Base-by-base conservation (phyloP, 2,888 invertebrate genomes). In the Gasteruption jaculator region DNA sequence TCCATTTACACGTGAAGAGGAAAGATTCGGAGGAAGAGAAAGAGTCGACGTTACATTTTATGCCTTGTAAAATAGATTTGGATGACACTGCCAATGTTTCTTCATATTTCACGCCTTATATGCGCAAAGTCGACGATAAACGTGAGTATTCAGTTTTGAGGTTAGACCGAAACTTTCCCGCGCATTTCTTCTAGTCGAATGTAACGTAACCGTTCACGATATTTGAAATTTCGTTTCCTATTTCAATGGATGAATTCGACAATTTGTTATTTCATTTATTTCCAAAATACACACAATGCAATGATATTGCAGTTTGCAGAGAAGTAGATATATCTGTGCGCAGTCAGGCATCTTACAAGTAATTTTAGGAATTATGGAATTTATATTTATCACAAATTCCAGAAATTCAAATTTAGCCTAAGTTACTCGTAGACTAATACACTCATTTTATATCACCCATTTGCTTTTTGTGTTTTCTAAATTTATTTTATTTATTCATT, bases 61-160 rank as follows among this genome's bases (percentile, higher is more conserved):
- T 89, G 46, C 88, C 88, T 0, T 86, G 84, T 47, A 81, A 79
- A 71, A 80, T 89, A 16, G 74, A 82, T 42, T 79, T 78, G 0
- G 80, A 88, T 53, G 83, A 82, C 4, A 71, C 76, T 10, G 83
- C 86, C 0, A 80, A 83, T 46, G 82, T 87, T 1, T 73, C 79
- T 0, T 73, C 78, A 47, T 86, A 80, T 68, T 88, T 88, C 56
- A 77, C 80, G 45, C 77, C 80, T 0, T 82, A 79, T 48, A 73
- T 83, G 5, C 60, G 55, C 14, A 68, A 63, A 29, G 70, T 73
- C 12, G 73, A 68, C 7, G 71, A 76, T 18, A 74, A 74, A 57
- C 72, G 81, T 80, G 68, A 71, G 64, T 65, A 32, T 37, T 41
- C 36, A 12, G 32, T 25, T 32, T 43, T 39, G 40, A 36, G 31